These are phyloP conservation scores for Diarsia dahlii DNA, from an alignment of 2,888 invertebrate genomes.

Conservation along the genomic window DNA sequence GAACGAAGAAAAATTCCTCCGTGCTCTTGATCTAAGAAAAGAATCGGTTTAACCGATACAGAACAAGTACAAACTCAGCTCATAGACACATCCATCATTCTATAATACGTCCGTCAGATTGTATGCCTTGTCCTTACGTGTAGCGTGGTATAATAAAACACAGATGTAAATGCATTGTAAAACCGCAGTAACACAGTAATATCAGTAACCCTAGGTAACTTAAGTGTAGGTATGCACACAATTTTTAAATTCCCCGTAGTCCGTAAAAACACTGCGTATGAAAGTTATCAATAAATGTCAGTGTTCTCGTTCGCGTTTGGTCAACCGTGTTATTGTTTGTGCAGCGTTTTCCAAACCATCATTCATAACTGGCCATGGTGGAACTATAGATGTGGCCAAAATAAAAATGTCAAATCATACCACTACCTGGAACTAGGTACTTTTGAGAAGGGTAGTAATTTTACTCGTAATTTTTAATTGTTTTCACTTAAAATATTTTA, in stretches of 20 bases:
- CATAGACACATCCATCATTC: background rate
- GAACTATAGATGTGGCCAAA: background rate
- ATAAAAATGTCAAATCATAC: background rate
- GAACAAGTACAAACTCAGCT: background rate
- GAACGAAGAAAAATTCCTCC: background rate
- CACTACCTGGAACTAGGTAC: background rate
- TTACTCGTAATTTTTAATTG: background rate
- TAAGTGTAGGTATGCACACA: background rate
- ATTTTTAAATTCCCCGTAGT: conserved; percentile 22
- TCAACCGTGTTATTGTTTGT: conserved; percentile 54
- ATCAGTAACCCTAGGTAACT: background rate
- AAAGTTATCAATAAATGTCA: conserved; percentile 42
- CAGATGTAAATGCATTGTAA: background rate
- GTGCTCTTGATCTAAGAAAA: background rate
- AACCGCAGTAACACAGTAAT: background rate
- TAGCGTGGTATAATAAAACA: too few species aligned
- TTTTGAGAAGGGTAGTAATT: background rate
- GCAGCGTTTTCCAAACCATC: conserved; percentile 18
- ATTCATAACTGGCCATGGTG: conserved; percentile 4
- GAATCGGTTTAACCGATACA: background rate
- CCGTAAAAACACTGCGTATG: conserved; percentile 33
- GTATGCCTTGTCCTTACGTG: background rate
- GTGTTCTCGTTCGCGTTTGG: conserved; percentile 33
- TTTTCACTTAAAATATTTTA: background rate
- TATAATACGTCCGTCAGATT: background rate